These are phyloP conservation scores for Poeciliopsis turrubarensis DNA, from an alignment of 2,113 vertebrate species.

Conservation along the genomic window DNA sequence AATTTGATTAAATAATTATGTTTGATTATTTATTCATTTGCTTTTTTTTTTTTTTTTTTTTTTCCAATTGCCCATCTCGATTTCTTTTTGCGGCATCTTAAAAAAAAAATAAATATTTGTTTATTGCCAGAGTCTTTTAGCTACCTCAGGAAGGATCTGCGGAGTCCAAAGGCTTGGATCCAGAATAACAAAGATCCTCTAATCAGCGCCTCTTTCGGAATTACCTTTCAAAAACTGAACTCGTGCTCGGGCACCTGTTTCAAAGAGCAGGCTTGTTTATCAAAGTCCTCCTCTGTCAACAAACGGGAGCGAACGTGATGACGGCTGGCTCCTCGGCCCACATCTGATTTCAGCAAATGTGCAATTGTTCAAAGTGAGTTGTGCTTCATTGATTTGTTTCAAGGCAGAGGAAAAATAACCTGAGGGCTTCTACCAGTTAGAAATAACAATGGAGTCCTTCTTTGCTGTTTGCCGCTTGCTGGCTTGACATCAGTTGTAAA, in stretches of 20 bases:
- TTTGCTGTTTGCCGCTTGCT: conserved; percentile 61
- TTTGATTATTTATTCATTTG: conserved; percentile 4
- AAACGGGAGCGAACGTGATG: conserved; percentile 62
- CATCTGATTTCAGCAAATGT: conserved; percentile 77
- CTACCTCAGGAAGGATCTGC: conserved; percentile 46
- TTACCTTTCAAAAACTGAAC: conserved; percentile 57
- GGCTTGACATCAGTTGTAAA: conserved; percentile 54
- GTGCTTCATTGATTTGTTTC: conserved; percentile 80
- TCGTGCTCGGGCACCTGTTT: conserved; percentile 67
- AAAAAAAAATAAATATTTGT: conserved; percentile 45
- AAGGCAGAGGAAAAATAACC: conserved; percentile 78
- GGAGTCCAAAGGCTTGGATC: conserved; percentile 45
- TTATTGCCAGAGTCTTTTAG: conserved; percentile 29
- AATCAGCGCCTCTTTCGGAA: conserved; percentile 54
- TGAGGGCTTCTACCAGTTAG: conserved; percentile 73
- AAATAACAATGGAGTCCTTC: conserved; percentile 79
- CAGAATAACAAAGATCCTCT: conserved; percentile 67
- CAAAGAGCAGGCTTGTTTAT: conserved; percentile 69
- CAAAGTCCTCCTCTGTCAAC: conserved; percentile 70
- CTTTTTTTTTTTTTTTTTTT: neutral
- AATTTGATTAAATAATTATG: conserved; percentile 23
- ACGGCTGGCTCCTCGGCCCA: conserved; percentile 65
- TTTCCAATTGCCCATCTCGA: conserved; percentile 31
- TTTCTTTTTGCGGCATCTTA: conserved; percentile 1
- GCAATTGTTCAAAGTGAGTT: conserved; percentile 78